Evolutionary conservation across 1,140 invertebrate genomes (phyloP).

Genomic region (Grapholita molesta): DNA sequence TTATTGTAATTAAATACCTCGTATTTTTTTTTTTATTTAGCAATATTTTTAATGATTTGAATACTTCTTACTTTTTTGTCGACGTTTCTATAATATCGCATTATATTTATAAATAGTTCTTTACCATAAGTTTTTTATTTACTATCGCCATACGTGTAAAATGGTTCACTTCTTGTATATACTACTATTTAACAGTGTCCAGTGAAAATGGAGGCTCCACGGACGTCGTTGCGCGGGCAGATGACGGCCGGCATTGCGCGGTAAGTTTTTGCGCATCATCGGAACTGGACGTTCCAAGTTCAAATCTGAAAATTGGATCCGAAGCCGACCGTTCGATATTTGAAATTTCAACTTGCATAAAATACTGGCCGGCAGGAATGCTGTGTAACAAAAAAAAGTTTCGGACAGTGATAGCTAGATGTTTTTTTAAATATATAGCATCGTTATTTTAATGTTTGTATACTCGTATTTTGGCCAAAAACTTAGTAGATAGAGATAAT

Average conservation of each 20-base stretch:
- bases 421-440: slow-evolving; percentile 38
- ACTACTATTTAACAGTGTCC: neutral
- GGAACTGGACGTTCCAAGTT: slow-evolving; percentile 75
- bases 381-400: neutral
- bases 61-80: no score
- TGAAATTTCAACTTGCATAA: slow-evolving; percentile 71
- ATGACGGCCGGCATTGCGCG: slow-evolving; percentile 71
- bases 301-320: slow-evolving; percentile 76
- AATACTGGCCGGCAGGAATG: slow-evolving; percentile 46
- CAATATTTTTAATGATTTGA: no score
- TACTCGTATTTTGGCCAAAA: no score
- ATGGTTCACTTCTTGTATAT: no score
- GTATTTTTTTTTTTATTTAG: no score
- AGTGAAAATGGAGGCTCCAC: slow-evolving; percentile 33
- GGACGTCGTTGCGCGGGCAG: slow-evolving; percentile 41
- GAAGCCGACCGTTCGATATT: slow-evolving; percentile 64
- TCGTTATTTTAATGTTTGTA: neutral
- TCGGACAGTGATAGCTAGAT: slow-evolving; percentile 29
- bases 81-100: no score
- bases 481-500: no score
- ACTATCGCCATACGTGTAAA: no score
- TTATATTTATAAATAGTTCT: no score
- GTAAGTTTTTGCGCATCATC: slow-evolving; percentile 74
- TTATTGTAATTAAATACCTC: no score
- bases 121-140: no score